phyloP scores from a whole-genome alignment of 2,888 invertebrate species.

The Oxycera nigricornis region DNA sequence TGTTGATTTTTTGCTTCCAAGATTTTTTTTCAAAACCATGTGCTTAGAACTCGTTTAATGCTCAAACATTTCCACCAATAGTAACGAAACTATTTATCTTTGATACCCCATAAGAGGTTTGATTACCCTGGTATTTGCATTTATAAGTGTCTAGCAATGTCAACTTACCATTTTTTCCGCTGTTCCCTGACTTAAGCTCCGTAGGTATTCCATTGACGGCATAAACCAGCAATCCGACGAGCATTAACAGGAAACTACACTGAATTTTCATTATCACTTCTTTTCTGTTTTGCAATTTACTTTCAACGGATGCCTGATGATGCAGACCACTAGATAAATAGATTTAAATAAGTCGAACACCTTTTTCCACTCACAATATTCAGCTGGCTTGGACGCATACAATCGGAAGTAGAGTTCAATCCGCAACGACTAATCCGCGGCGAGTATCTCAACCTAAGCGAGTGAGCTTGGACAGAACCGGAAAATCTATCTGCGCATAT shows the following conservation, averaged over 20 bases:
- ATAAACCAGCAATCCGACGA: constrained; percentile 24
- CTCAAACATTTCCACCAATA: no score
- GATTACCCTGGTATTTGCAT: no score
- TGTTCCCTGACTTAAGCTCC: background rate
- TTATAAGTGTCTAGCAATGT: no score
- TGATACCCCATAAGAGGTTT: no score
- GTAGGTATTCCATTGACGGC: constrained; percentile 31
- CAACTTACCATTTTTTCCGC: constrained; percentile 19
- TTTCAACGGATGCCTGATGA: background rate
- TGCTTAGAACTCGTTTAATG: no score
- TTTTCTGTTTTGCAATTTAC: background rate
- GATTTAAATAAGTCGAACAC: background rate
- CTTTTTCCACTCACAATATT: constrained; percentile 8
- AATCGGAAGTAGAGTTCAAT: background rate
- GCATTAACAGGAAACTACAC: constrained; percentile 17
- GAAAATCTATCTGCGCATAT: background rate
- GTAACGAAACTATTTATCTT: no score
- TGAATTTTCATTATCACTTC: constrained; percentile 22
- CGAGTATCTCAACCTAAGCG: background rate
- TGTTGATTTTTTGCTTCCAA: no score
- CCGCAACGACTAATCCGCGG: background rate
- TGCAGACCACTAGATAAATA: background rate
- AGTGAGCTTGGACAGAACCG: background rate
- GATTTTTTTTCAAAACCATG: no score
- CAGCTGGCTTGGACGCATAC: background rate